Evolutionary conservation across 2,888 invertebrate genomes (phyloP).

Genomic region (Catocala nupta): DNA sequence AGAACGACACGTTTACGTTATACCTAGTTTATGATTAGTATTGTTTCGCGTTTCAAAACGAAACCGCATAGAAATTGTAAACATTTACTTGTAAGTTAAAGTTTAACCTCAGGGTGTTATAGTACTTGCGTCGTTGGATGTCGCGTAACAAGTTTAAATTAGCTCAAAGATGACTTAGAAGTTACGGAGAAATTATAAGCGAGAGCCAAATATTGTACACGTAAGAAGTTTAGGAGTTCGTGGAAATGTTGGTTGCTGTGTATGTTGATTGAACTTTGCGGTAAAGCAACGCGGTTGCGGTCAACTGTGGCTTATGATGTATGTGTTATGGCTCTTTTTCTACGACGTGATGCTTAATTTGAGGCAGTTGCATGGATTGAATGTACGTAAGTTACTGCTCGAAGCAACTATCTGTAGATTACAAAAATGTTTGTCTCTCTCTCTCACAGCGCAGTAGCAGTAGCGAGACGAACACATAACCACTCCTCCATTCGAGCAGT

Average conservation of each 20-base stretch:
- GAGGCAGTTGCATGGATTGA: too few relatives aligned
- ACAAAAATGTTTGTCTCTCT: too few relatives aligned
- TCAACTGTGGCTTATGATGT: not conserved
- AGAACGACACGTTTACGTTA: slow-evolving; percentile 57
- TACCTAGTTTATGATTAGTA: slow-evolving; percentile 30
- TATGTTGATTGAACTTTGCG: not conserved
- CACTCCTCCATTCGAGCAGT: too few relatives aligned
- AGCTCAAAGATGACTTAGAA: slow-evolving; percentile 25
- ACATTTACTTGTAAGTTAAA: slow-evolving; percentile 16
- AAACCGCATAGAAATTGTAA: slow-evolving; percentile 11
- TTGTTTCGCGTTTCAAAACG: slow-evolving; percentile 28
- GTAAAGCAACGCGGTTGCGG: not conserved
- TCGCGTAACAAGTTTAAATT: slow-evolving; percentile 24
- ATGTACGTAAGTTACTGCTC: too few relatives aligned
- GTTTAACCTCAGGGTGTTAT: slow-evolving; percentile 20
- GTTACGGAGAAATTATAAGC: slow-evolving; percentile 5
- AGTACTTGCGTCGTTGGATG: slow-evolving; percentile 23
- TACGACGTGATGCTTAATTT: too few relatives aligned
- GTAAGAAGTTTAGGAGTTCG: not conserved
- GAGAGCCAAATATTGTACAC: slow-evolving; percentile 3
- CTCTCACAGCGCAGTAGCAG: too few relatives aligned
- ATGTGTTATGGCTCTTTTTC: too few relatives aligned
- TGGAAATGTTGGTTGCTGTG: not conserved
- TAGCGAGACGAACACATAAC: too few relatives aligned
- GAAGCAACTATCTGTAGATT: too few relatives aligned